Conservation (phyloP, 2,888 invertebrate genomes). For the Agrochola macilenta region DNA sequence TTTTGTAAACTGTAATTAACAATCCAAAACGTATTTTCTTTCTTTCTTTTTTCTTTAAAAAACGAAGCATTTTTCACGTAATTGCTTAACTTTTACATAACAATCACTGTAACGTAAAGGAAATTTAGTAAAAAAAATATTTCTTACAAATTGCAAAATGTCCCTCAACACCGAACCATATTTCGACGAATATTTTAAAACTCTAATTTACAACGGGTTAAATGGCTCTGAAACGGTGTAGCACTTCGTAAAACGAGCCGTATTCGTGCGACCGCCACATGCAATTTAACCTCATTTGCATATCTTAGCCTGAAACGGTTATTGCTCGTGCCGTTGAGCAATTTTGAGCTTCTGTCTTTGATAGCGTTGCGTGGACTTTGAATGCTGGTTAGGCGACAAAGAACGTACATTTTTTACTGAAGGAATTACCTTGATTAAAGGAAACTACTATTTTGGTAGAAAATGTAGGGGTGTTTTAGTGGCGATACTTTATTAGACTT, state of each 20-base stretch:
- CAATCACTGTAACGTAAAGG: neutral
- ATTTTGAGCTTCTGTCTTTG: conserved; percentile 68
- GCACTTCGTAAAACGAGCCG: conserved; percentile 66
- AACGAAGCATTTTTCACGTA: neutral
- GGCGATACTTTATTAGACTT: neutral
- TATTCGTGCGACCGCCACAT: conserved; percentile 73
- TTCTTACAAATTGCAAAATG: neutral
- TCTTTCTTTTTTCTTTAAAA: too few species aligned
- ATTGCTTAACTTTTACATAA: neutral
- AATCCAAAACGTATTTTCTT: neutral
- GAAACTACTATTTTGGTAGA: conserved; percentile 15
- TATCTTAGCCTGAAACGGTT: conserved; percentile 79
- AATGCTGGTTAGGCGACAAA: conserved; percentile 35
- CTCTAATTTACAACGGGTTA: conserved; percentile 57
- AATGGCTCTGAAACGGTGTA: conserved; percentile 64
- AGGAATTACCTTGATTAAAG: conserved; percentile 10
- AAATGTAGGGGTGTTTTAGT: neutral
- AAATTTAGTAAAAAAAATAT: neutral
- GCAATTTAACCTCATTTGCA: conserved; percentile 79
- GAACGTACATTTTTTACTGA: conserved; percentile 23
- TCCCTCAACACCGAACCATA: conserved; percentile 20
- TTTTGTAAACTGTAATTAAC: neutral
- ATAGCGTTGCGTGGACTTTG: conserved; percentile 65
- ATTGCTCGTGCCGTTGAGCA: conserved; percentile 78
- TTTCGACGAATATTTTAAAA: conserved; percentile 53